Evolutionary conservation across 2,113 vertebrate genomes (phyloP), one percentile per base, ranked within the genome.

Genomic region (Callospermophilus lateralis): DNA sequence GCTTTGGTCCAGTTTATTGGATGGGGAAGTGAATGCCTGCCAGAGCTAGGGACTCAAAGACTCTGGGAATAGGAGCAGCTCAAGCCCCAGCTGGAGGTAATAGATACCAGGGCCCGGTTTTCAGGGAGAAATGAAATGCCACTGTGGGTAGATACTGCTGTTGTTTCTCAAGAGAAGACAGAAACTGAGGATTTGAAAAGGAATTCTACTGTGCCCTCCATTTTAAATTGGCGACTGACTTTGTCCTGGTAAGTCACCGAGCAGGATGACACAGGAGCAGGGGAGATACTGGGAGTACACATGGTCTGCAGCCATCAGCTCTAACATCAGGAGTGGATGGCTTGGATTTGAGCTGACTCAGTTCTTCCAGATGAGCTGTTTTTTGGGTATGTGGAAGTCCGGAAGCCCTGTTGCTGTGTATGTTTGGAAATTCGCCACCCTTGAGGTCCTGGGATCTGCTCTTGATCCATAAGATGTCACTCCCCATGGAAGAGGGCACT

Each of bases 401-500:
- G 2, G 26, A 4, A 53, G 30, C 0, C 28, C 55, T 45, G 16
- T 42, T 42, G 42, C 42, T 42, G 1, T 42, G 42, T 42, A 42
- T 42, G 6, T 32, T 34, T 39, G 32, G 51, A 79, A 85, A 51
- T 11, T 12, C 28, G 13, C 7, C 3, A 19, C 3, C 3, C 6
- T 4, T 4, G 6, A 19, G 45, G 20, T 58, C n/a, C 1, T 1
- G 32, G 42, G 24, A n/a, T 17, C 42, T 19, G 45, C 4, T 34
- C 30, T n/a, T 53, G n/a, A 17, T 42, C 11, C 55, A 74, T 16
- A 39, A 12, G 1, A 13, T 3, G 4, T 20, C 37, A 0, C 0
- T 0, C 17, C 45, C 10, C 4, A 0, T 0, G 16, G 39, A 48
- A 7, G n/a, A 72, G 34, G 2, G 72, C 8, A 3, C 32, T 1